phyloP scores from a whole-genome alignment of 2,113 vertebrate species.

The Origma solitaria region DNA sequence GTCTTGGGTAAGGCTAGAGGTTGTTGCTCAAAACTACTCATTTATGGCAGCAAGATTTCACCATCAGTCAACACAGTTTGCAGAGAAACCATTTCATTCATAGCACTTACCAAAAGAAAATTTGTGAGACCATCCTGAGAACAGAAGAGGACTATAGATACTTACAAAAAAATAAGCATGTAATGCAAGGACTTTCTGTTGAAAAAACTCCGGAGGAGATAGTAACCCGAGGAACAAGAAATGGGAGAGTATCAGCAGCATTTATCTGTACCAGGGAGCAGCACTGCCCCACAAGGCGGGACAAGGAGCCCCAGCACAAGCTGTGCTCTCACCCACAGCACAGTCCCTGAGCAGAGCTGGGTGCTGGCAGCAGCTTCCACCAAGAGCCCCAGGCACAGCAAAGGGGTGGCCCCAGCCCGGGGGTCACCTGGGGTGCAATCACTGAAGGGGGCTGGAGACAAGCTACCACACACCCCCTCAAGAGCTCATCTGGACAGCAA shows the following conservation, averaged over 20 bases:
- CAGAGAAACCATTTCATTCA: neutral
- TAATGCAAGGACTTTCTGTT: neutral
- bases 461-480: neutral
- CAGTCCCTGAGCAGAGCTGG: neutral
- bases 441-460: fast-evolving
- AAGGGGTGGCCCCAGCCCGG: neutral
- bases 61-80: neutral
- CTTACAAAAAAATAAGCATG: fast-evolving
- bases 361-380: neutral
- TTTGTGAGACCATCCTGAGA: neutral
- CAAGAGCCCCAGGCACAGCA: neutral
- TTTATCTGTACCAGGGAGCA: neutral
- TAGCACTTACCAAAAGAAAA: neutral
- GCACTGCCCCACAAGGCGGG: neutral
- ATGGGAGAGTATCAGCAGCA: neutral
- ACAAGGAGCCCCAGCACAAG: neutral
- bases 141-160: neutral
- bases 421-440: neutral
- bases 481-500: fast-evolving
- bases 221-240: neutral
- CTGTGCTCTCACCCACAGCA: neutral
- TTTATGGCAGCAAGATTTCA: neutral
- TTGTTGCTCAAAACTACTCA: neutral
- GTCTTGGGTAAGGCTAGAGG: neutral
- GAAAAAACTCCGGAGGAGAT: neutral